These are phyloP conservation scores for Thumatha senex DNA, from an alignment of 2,888 invertebrate genomes.

Conservation along the genomic window DNA sequence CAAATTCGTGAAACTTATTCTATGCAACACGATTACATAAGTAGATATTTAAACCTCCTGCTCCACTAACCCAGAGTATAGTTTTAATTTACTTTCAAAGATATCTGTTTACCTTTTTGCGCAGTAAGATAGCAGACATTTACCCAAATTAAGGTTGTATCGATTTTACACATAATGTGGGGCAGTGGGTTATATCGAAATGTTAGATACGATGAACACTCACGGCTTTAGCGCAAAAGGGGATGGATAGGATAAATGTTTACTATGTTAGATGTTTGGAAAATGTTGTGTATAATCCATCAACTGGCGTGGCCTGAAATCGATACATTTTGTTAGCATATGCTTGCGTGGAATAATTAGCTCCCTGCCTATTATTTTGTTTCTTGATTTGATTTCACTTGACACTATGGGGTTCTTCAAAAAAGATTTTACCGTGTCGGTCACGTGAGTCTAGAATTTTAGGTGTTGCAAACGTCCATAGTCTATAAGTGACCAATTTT, in stretches of 20 bases:
- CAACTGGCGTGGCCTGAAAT: too few species aligned
- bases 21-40: too few species aligned
- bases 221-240: neutral
- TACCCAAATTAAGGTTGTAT: constrained; percentile 35
- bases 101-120: constrained; percentile 6
- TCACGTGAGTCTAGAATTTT: too few species aligned
- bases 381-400: too few species aligned
- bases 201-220: constrained; percentile 2
- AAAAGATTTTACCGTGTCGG: too few species aligned
- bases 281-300: too few species aligned
- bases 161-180: constrained; percentile 28
- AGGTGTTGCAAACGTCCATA: too few species aligned
- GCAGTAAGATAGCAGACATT: constrained; percentile 14
- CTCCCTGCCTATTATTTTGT: too few species aligned
- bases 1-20: neutral
- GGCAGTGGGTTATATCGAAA: constrained; percentile 11
- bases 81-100: neutral
- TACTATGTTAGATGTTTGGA: neutral
- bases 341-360: too few species aligned
- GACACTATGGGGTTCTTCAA: too few species aligned
- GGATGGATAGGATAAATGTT: neutral
- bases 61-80: neutral
- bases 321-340: too few species aligned
- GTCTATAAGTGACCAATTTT: too few species aligned
- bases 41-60: neutral